These are phyloP conservation scores for Psittacara wagleri DNA, from an alignment of 2,113 vertebrate species.

Conservation along the genomic window DNA sequence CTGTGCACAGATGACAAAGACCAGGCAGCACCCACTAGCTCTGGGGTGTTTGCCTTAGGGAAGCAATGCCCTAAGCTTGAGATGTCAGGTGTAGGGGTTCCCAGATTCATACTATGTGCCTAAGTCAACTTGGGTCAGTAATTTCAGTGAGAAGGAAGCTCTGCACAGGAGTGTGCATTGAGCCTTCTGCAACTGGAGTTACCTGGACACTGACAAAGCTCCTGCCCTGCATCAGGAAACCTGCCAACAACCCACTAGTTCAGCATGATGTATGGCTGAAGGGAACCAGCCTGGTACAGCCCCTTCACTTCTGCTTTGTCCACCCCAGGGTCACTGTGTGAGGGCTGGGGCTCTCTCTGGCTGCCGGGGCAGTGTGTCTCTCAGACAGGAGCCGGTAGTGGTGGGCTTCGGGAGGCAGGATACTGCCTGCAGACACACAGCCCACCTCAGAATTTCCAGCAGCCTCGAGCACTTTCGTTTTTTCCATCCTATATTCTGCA, in stretches of 20 bases:
- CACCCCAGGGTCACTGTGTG: fast-evolving
- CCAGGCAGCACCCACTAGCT: not conserved
- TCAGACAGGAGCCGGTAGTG: fast-evolving
- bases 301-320: not conserved
- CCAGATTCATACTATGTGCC: not conserved
- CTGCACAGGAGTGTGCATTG: not conserved
- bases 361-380: not conserved
- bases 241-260: fast-evolving
- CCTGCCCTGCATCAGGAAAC: not conserved
- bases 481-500: conserved; percentile 35
- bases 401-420: not conserved
- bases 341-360: not conserved
- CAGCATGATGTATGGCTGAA: not conserved
- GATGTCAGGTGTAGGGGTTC: fast-evolving
- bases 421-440: not conserved
- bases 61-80: not conserved
- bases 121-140: not conserved
- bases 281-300: not conserved
- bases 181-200: not conserved
- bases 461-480: not conserved
- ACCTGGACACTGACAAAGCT: not conserved
- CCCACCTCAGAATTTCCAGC: not conserved
- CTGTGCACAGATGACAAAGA: not conserved
- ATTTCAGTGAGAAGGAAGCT: not conserved
- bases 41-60: not conserved